Evolutionary conservation across 2,113 vertebrate species (phyloP).

Genomic region (Balaeniceps rex): DNA sequence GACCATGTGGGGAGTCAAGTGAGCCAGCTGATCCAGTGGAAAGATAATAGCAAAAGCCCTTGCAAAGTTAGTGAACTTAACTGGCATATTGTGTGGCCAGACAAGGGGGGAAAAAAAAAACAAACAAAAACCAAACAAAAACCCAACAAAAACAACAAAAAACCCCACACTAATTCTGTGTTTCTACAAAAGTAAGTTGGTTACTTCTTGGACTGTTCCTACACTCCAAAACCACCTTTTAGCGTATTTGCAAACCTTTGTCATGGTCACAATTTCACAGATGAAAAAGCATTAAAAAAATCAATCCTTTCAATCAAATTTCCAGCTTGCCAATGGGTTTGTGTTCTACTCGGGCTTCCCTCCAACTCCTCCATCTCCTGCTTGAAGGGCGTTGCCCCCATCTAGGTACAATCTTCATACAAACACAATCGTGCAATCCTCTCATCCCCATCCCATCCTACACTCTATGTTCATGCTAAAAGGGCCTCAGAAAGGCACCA

Average conservation of each 20-base stretch:
- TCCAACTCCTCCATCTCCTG: not conserved
- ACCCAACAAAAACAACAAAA: not conserved
- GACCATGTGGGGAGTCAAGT: not conserved
- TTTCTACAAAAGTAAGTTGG: not conserved
- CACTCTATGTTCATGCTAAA: not conserved
- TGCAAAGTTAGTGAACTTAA: not conserved
- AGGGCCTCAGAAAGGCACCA: not conserved
- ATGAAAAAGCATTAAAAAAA: not conserved
- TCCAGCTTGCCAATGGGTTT: not conserved
- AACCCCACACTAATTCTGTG: not conserved
- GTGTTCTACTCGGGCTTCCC: accelerated
- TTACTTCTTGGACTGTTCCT: not conserved
- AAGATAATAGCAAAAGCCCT: not conserved
- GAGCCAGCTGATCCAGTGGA: not conserved
- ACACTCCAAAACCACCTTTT: not conserved
- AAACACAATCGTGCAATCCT: not conserved
- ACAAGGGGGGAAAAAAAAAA: not conserved
- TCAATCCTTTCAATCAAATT: not conserved
- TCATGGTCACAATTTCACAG: not conserved
- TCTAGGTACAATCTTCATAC: not conserved
- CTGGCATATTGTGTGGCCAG: not conserved
- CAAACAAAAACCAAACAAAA: too few species aligned
- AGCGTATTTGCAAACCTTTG: not conserved
- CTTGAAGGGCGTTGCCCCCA: not conserved
- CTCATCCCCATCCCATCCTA: not conserved